Percentiles rank a stretch among this genome's conserved stretches.
Conservation (phyloP, 2,888 invertebrate species). For the Chorisops tibialis region DNA sequence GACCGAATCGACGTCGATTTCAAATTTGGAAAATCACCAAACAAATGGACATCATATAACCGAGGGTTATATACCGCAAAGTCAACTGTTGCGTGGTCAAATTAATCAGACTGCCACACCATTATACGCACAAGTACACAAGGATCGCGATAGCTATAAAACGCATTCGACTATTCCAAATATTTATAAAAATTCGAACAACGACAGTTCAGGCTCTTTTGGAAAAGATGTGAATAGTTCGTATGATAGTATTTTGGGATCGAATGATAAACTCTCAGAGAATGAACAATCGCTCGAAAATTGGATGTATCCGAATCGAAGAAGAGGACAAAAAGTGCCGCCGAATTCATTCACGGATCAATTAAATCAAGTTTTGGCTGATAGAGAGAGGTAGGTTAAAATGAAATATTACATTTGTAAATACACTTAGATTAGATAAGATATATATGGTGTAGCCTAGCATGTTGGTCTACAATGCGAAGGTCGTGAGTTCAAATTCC, state of each 20-base stretch:
- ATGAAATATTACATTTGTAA: too few relatives aligned
- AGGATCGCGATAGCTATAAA: constrained; percentile 46
- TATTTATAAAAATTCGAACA: constrained; percentile 53
- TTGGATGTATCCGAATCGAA: constrained; percentile 52
- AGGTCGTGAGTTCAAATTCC: too few relatives aligned
- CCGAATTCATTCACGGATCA: constrained; percentile 81
- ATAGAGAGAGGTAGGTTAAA: constrained; percentile 76
- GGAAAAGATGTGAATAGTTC: constrained; percentile 52
- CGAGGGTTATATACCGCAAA: constrained; percentile 26
- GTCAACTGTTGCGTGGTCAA: constrained; percentile 44
- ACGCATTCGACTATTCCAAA: constrained; percentile 44
- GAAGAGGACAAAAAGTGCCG: constrained; percentile 59
- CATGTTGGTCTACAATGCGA: too few relatives aligned
- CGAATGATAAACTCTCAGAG: constrained; percentile 51
- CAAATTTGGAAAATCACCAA: constrained; percentile 48
- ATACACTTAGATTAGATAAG: too few relatives aligned
- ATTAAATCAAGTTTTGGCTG: constrained; percentile 80
- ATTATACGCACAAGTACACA: constrained; percentile 57
- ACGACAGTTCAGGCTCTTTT: constrained; percentile 40
- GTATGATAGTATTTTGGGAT: constrained; percentile 52
- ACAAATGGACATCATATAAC: constrained; percentile 39
- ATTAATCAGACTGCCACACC: constrained; percentile 46
- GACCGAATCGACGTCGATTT: constrained; percentile 59
- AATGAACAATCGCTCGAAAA: constrained; percentile 49
- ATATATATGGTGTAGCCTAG: too few relatives aligned